A percentile compares a stretch with the other conserved stretches of the same genome.
Evolutionary conservation across 2,888 invertebrate genomes (phyloP).

Genomic region (Drosophila borealis): DNA sequence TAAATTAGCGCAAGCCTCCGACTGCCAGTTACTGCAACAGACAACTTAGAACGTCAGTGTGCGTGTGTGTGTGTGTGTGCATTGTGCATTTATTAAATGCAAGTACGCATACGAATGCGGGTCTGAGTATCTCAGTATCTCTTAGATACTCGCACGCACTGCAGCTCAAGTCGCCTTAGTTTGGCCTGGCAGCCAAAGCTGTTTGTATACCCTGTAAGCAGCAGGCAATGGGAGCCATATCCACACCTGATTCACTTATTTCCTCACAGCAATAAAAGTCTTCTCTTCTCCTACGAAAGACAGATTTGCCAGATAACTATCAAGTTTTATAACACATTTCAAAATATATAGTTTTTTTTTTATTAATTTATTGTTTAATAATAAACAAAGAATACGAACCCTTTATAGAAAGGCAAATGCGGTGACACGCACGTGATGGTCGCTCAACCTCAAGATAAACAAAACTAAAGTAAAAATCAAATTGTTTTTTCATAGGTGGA

Average conservation of each 20-base stretch:
- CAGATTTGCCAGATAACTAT: too few species aligned
- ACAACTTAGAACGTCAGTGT: slow-evolving; percentile 28
- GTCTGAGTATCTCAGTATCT: slow-evolving; percentile 44
- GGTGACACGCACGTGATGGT: too few species aligned
- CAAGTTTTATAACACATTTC: too few species aligned
- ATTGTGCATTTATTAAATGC: slow-evolving; percentile 61
- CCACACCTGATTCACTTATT: neutral
- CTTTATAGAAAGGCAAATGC: too few species aligned
- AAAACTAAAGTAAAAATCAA: too few species aligned
- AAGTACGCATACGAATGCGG: slow-evolving; percentile 23
- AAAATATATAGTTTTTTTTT: too few species aligned
- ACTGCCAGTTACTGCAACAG: slow-evolving; percentile 33
- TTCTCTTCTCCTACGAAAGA: too few species aligned
- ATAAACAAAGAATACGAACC: too few species aligned
- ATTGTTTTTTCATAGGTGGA: too few species aligned
- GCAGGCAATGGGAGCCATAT: neutral
- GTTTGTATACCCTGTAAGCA: slow-evolving; percentile 27
- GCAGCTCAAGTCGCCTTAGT: slow-evolving; percentile 11
- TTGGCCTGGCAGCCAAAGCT: slow-evolving; percentile 15
- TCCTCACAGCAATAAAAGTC: neutral
- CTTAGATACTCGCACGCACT: slow-evolving; percentile 36
- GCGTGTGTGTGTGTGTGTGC: slow-evolving; percentile 19
- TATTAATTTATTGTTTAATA: too few species aligned
- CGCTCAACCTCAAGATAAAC: too few species aligned
- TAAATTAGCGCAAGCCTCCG: slow-evolving; percentile 71